phyloP scores from a whole-genome alignment of 1,140 invertebrate species.

The Bombus balteatus region DNA sequence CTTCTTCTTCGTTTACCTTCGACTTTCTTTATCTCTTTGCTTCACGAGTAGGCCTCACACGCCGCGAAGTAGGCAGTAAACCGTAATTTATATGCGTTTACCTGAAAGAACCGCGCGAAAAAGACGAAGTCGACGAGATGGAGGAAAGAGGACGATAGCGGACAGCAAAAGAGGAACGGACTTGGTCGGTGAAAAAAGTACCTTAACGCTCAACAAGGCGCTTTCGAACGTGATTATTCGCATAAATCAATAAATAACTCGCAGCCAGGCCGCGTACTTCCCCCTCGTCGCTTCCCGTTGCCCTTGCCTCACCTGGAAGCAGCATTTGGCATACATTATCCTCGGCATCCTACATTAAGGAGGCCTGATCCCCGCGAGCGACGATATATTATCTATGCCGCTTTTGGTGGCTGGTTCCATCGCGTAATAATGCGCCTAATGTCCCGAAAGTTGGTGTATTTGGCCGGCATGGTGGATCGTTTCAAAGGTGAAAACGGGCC shows the following conservation, averaged over 20 bases:
- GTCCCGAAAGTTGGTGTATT: constrained; percentile 59
- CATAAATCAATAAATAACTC: constrained; percentile 74
- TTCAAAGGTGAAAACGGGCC: constrained; percentile 57
- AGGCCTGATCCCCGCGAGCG: constrained; percentile 59
- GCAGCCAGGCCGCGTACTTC: neutral
- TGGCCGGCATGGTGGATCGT: constrained; percentile 42
- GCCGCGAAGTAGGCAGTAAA: constrained; percentile 58
- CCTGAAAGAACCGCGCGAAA: neutral
- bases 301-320: constrained; percentile 49
- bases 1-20: neutral
- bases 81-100: constrained; percentile 62
- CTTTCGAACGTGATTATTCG: constrained; percentile 74
- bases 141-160: neutral
- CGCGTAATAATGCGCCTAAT: constrained; percentile 69
- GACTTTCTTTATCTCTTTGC: neutral
- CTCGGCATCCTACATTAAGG: constrained; percentile 53
- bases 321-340: constrained; percentile 68
- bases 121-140: neutral
- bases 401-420: constrained; percentile 63
- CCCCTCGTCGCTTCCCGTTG: neutral
- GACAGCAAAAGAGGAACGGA: constrained; percentile 38
- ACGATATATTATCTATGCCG: constrained; percentile 71
- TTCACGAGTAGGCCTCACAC: constrained; percentile 23
- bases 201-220: constrained; percentile 64
- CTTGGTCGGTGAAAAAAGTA: constrained; percentile 47